Evolutionary conservation across 2,888 invertebrate genomes (phyloP), one percentile per base, ranked within the genome.

Genomic region (Diplolepis rosae): DNA sequence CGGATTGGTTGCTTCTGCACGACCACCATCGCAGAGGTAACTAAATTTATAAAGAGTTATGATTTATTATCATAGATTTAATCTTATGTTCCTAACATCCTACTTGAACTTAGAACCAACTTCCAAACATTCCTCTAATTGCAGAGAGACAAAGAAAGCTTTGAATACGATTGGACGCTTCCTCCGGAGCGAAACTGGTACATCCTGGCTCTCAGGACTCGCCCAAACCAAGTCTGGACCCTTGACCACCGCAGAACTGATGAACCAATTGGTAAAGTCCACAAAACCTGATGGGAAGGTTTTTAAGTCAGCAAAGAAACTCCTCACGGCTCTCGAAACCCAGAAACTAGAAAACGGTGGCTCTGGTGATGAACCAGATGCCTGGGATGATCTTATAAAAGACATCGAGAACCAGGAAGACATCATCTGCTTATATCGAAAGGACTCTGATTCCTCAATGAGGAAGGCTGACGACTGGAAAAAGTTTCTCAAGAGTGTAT

Each of bases 371-470:
- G 9, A 1, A 45, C 18, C 32, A 9, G 79, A 79, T 3, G 78
- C 65, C 50, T 79, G 76, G 76, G 75, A 74, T 15, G 76, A 75
- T 61, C 22, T 80, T 3, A 66, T 80, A 22, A 66, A 65, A 0
- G 75, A 75, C 24, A 70, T 80, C 22, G 77, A 79, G 45, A 65
- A 74, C 13, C 72, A 80, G 52, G 72, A 80, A 28, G 79, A 80
- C 48, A 77, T 81, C 32, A 76, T 81, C 15, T 81, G 81, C 65
- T 69, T 79, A 0, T 81, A 80, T 68, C 70, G 81, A 4, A 79
- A 77, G 48, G 71, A 66, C 27, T 67, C 42, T 11, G 74, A 79
- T 28, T 50, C 72, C n/a, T 61, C 72, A 2, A 28, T 66, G n/a
- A 73, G 75, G 56, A 74, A 66, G 45, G 30, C 67, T n/a, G 74